Percentiles rank a stretch among this genome's conserved stretches.
These are phyloP conservation scores for Athalia circularis DNA, from an alignment of 2,888 invertebrate genomes.

Conservation along the genomic window DNA sequence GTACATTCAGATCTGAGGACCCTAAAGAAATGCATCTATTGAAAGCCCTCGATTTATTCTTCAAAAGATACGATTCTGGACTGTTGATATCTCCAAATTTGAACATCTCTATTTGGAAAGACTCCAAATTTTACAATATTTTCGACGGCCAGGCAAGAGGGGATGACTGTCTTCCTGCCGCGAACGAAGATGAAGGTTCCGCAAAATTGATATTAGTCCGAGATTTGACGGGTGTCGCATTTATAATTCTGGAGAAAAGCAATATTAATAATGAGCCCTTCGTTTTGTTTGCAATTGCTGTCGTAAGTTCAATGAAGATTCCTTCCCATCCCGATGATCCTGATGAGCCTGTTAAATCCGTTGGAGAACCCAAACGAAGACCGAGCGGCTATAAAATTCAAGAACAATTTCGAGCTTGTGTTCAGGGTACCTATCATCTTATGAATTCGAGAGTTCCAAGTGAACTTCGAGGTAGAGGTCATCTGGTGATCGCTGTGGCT, in stretches of 20 bases:
- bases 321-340: slow-evolving; percentile 49
- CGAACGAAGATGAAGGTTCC: slow-evolving; percentile 52
- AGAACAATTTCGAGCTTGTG: slow-evolving; percentile 62
- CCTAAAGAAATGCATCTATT: slow-evolving; percentile 65
- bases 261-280: slow-evolving; percentile 65
- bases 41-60: slow-evolving; percentile 66
- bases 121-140: slow-evolving; percentile 59
- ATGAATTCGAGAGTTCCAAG: slow-evolving; percentile 59
- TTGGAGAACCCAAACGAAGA: slow-evolving; percentile 56
- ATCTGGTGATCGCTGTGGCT: slow-evolving; percentile 64
- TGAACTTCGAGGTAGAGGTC: slow-evolving; percentile 61
- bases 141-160: slow-evolving; percentile 67
- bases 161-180: slow-evolving; percentile 58
- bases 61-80: slow-evolving; percentile 61
- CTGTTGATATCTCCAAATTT: slow-evolving; percentile 64
- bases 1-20: slow-evolving; percentile 65
- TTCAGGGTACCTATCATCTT: slow-evolving; percentile 66
- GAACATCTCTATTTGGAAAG: slow-evolving; percentile 68
- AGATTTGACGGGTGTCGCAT: slow-evolving; percentile 61
- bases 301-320: slow-evolving; percentile 55
- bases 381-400: slow-evolving; percentile 64
- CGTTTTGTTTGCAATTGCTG: slow-evolving; percentile 60
- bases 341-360: slow-evolving; percentile 50
- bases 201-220: slow-evolving; percentile 66
- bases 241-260: slow-evolving; percentile 67